phyloP scores from a whole-genome alignment of 2,888 invertebrate genomes.

The Tricholauxania praeusta region DNA sequence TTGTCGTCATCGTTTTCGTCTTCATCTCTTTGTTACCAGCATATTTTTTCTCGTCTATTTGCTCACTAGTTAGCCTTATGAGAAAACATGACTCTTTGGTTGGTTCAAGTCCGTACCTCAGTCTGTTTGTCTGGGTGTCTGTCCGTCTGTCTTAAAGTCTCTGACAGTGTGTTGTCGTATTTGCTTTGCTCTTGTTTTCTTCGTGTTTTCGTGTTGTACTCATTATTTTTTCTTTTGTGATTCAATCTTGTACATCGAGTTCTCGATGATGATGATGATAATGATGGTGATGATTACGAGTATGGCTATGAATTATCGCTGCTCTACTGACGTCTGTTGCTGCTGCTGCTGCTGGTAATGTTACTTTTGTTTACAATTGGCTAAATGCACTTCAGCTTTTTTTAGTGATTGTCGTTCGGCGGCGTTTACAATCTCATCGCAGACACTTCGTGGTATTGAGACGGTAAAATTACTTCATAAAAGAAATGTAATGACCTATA shows the following conservation, averaged over 20 bases:
- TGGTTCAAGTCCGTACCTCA: conserved; percentile 12
- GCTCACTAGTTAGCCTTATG: conserved; percentile 28
- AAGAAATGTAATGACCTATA: conserved; percentile 6
- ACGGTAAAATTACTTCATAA: conserved; percentile 4
- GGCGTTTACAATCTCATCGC: background rate
- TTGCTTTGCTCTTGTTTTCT: conserved; percentile 9
- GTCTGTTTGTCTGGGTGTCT: background rate
- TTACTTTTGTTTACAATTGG: conserved; percentile 28
- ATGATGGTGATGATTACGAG: background rate
- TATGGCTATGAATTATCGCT: background rate
- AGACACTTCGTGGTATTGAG: conserved; percentile 3
- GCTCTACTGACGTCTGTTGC: conserved; percentile 8
- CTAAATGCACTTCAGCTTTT: conserved; percentile 25
- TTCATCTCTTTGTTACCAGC: background rate
- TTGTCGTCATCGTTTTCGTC: background rate
- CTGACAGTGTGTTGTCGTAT: background rate
- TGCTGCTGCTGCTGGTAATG: background rate
- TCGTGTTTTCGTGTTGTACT: conserved; percentile 23
- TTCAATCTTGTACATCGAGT: background rate
- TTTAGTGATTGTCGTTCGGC: conserved; percentile 2
- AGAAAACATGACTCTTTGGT: conserved; percentile 30
- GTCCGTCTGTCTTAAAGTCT: background rate
- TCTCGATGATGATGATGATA: conserved; percentile 2
- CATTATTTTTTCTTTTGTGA: background rate
- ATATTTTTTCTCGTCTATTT: conserved; percentile 10